phyloP scores from a whole-genome alignment of 2,113 vertebrate species.

The Aegithalos caudatus region DNA sequence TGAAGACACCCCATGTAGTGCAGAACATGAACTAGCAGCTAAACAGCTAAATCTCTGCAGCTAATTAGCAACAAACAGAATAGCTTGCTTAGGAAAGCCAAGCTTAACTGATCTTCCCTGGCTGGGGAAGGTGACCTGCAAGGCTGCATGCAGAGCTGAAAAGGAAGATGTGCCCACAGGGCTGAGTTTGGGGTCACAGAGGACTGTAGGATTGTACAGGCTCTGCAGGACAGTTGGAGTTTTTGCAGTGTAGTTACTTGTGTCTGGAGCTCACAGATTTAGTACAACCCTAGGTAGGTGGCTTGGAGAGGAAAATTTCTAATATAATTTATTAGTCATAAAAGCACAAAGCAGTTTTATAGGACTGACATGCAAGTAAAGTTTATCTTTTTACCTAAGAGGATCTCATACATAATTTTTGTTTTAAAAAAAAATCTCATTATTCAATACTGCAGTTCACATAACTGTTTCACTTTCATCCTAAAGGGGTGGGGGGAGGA shows the following conservation, averaged over 20 bases:
- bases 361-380: neutral
- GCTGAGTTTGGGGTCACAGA: neutral
- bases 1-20: neutral
- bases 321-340: neutral
- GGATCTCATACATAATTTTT: neutral
- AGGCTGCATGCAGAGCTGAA: neutral
- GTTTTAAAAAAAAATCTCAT: neutral
- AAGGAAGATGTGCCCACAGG: neutral
- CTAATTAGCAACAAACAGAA: neutral
- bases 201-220: neutral
- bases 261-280: neutral
- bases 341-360: neutral
- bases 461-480: neutral
- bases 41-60: neutral
- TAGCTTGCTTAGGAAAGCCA: neutral
- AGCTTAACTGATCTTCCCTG: neutral
- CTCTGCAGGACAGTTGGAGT: neutral
- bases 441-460: neutral
- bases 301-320: neutral
- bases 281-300: neutral
- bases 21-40: neutral
- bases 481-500: rapidly evolving
- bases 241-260: neutral
- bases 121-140: neutral
- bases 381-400: neutral